Base-by-base conservation (phyloP, 2,888 invertebrate genomes). In the Patella depressa region DNA sequence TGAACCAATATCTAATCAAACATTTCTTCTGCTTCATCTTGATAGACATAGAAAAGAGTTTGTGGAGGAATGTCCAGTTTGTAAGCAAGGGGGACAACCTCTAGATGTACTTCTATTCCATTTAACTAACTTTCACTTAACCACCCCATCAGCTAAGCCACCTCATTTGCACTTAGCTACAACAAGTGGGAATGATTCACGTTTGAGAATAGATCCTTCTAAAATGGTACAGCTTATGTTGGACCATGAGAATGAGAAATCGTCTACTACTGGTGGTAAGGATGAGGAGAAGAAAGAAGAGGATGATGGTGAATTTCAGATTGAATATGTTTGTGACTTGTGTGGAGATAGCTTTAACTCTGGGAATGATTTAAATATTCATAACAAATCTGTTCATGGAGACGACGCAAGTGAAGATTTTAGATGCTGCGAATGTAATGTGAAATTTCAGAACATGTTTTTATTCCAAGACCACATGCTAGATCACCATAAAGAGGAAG, bases 271-370 rank as follows among this genome's bases (percentile, higher is more conserved):
- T 45, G 45, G 45, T 45, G 45, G 45, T 45, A 45, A 9, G 45
- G 9, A 45, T 45, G 45, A 9, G 9, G 45, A 45, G 45, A 45
- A 45, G 45, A 9, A 45, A 9, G 45, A 9, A 45, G 45, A 45
- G 7, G 45, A 45, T 45, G 45, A 45, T 9, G 45, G 45, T 1
- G 65, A 65, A 65, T 65, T 65, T 65, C 65, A 65, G 24, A 65
- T 65, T 9, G 65, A 65, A 15, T 65, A 65, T 65, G 75, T 70
- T 15, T 79, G 79, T 73, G 77, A 79, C n/a, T 71, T 79, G 7
- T 79, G 79, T 65, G 79, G 79, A 9, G 79, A 77, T 54, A 79
- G 77, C 34, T 79, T 77, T 75, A 73, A 77, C 19, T 73, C 77
- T 14, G 77, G 77, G 59, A 77, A 79, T 65, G 79, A 77, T 7